Conservation (phyloP, 2,888 invertebrate species). For the Agrilus biguttatus region DNA sequence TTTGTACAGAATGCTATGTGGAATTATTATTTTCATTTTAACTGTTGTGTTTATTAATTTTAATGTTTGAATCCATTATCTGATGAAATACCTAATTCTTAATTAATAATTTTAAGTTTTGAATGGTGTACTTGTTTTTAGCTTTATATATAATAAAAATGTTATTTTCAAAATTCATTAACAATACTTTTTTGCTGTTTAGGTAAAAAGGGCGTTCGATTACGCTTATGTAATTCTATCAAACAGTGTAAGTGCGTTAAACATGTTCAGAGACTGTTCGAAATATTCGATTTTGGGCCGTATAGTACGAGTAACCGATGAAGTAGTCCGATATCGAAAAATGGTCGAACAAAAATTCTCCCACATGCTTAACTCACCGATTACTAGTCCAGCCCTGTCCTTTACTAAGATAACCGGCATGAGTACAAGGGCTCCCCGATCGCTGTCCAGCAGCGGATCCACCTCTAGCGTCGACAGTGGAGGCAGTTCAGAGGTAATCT, state of each 20-base stretch:
- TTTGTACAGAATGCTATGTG: background rate
- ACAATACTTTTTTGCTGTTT: constrained; percentile 17
- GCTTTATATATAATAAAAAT: no score
- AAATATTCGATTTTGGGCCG: constrained; percentile 66
- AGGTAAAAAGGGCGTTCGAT: constrained; percentile 86
- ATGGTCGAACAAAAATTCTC: constrained; percentile 44
- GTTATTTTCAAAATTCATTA: background rate
- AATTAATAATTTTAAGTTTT: no score
- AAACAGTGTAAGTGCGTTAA: constrained; percentile 49
- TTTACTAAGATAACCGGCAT: constrained; percentile 10
- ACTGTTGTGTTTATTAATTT: no score
- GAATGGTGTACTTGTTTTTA: no score
- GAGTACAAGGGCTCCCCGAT: constrained; percentile 18
- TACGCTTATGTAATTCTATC: constrained; percentile 81
- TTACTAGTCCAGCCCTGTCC: constrained; percentile 13
- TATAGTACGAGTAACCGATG: constrained; percentile 85
- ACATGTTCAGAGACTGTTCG: constrained; percentile 38
- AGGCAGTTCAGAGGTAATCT: constrained; percentile 27
- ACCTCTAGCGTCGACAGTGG: constrained; percentile 27
- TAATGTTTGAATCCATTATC: background rate
- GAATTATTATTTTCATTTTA: no score
- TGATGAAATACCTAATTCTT: background rate
- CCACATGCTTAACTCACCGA: constrained; percentile 11
- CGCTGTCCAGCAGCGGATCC: constrained; percentile 26
- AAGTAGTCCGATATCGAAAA: constrained; percentile 62